phyloP scores from a whole-genome alignment of 2,888 invertebrate species.

The Orthosia incerta region DNA sequence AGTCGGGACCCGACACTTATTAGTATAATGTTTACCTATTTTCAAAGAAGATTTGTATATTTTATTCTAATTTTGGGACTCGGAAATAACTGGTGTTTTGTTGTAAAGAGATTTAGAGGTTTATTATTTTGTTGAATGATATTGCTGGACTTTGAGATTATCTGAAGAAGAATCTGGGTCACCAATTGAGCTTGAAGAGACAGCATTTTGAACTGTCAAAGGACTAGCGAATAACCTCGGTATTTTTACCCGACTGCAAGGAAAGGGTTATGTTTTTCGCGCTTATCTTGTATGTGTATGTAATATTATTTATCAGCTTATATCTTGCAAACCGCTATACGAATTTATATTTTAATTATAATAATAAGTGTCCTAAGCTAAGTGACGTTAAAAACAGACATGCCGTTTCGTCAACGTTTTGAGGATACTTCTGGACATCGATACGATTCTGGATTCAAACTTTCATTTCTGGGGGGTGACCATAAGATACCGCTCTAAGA shows the following conservation, averaged over 20 bases:
- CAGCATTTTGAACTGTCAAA: background rate
- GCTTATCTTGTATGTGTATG: too few species aligned
- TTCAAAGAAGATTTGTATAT: conserved; percentile 43
- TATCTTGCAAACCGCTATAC: too few species aligned
- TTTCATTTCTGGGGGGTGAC: background rate
- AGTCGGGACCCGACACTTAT: conserved; percentile 39
- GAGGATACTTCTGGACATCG: too few species aligned
- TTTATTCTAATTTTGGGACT: conserved; percentile 43
- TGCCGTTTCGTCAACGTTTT: too few species aligned
- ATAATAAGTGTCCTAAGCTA: too few species aligned
- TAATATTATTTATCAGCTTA: too few species aligned
- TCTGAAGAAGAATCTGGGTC: background rate
- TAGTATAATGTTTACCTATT: conserved; percentile 49
- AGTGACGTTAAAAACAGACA: too few species aligned
- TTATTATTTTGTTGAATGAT: background rate
- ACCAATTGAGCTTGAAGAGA: background rate
- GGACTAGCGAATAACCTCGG: too few species aligned
- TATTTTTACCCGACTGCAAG: too few species aligned
- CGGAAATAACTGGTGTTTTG: conserved; percentile 14
- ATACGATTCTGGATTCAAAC: background rate
- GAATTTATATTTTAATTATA: too few species aligned
- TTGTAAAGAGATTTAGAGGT: background rate
- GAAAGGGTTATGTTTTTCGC: too few species aligned
- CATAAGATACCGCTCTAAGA: too few species aligned
- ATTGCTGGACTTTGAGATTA: background rate